Evolutionary conservation across 2,888 invertebrate species (phyloP).

Genomic region (Dasysyrphus albostriatus): DNA sequence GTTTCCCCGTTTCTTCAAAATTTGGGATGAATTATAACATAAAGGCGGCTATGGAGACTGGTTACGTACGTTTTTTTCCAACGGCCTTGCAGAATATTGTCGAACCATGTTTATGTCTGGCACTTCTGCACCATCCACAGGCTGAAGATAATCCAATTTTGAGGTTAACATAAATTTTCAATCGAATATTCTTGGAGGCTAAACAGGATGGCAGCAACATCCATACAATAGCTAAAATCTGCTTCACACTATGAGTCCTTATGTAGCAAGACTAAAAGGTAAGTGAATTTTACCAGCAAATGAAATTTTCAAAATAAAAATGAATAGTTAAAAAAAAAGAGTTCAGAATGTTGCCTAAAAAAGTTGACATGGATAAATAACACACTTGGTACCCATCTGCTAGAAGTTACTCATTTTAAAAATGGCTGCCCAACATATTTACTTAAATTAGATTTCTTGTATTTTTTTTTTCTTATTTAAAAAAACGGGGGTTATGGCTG

Average conservation of each 20-base stretch:
- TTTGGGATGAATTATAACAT: background rate
- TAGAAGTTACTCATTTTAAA: no score
- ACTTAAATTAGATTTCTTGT: no score
- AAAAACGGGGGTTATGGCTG: no score
- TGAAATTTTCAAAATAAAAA: background rate
- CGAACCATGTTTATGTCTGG: conserved; percentile 21
- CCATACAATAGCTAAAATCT: conserved; percentile 4
- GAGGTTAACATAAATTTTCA: conserved; percentile 13
- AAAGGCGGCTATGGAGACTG: background rate
- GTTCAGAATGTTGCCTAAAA: no score
- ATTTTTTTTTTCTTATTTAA: no score
- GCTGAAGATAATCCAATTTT: conserved; percentile 31
- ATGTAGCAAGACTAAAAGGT: background rate
- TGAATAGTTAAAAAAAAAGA: no score
- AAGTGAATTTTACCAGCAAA: conserved; percentile 4
- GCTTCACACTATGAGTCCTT: conserved; percentile 4
- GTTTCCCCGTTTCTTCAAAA: background rate
- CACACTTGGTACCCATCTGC: no score
- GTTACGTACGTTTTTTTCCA: background rate
- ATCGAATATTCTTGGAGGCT: conserved; percentile 25
- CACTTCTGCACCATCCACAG: conserved; percentile 11
- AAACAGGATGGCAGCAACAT: background rate
- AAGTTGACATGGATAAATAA: no score
- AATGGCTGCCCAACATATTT: no score
- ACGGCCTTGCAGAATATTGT: background rate